A percentile compares a stretch with the other conserved stretches of the same genome.
These are phyloP conservation scores for Dendrolimus kikuchii DNA, from an alignment of 1,140 invertebrate genomes.

Conservation along the genomic window DNA sequence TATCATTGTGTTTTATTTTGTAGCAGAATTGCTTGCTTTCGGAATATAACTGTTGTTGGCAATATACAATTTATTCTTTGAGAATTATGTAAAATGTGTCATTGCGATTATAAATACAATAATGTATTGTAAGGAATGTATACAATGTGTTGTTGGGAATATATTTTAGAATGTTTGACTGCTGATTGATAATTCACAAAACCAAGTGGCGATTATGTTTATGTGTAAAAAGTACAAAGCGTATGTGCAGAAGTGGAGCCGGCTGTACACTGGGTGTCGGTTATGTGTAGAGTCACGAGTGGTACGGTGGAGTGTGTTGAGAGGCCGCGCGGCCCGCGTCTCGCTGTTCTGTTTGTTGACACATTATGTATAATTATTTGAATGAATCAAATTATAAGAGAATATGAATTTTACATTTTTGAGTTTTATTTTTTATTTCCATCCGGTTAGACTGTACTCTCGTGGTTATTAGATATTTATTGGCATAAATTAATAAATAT, in stretches of 20 bases:
- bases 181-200: neutral
- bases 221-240: conserved; percentile 56
- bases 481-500: too few species aligned
- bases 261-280: conserved; percentile 38
- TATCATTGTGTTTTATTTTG: too few species aligned
- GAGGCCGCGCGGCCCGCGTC: conserved; percentile 43
- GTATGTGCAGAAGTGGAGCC: conserved; percentile 66
- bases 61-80: too few species aligned
- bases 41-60: too few species aligned
- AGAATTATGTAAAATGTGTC: too few species aligned
- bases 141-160: neutral
- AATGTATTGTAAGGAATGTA: too few species aligned
- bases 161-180: neutral
- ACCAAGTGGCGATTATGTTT: conserved; percentile 13
- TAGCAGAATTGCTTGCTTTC: too few species aligned
- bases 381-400: conserved; percentile 71
- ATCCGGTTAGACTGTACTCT: conserved; percentile 2
- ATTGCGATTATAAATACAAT: too few species aligned
- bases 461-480: too few species aligned
- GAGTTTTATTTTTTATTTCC: conserved; percentile 31
- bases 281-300: conserved; percentile 16
- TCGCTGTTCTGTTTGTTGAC: conserved; percentile 69
- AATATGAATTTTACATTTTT: conserved; percentile 60
- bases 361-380: conserved; percentile 67
- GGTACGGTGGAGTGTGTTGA: conserved; percentile 5